Percentiles rank a stretch among this genome's conserved stretches.
phyloP scores from a whole-genome alignment of 2,797 vertebrate species.

The Okamejei kenojei region DNA sequence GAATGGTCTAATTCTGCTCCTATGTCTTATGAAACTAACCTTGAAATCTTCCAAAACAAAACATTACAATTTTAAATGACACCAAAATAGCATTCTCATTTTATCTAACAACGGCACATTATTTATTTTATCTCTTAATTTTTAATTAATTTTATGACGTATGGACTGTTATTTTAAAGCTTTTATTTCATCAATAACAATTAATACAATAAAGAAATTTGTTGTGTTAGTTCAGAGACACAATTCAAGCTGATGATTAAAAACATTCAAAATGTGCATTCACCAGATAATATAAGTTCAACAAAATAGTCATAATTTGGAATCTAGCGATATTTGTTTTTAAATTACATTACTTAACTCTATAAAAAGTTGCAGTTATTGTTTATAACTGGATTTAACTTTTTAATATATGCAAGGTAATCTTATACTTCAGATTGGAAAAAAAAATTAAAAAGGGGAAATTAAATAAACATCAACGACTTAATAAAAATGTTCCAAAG shows the following conservation, averaged over 20 bases:
- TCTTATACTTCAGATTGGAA: not conserved
- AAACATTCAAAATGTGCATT: not conserved
- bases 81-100: not conserved
- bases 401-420: slow-evolving; percentile 29
- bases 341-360: not conserved
- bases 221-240: not conserved
- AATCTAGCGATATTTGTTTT: not conserved
- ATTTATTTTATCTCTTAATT: not conserved
- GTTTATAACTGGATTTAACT: not conserved
- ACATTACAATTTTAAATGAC: not conserved
- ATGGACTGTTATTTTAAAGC: not conserved
- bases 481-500: not conserved
- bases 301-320: not conserved
- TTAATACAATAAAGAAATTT: not conserved
- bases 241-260: not conserved
- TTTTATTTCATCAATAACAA: not conserved
- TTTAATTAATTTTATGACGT: not conserved
- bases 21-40: no score
- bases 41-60: not conserved
- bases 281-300: not conserved
- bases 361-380: not conserved
- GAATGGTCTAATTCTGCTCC: no score
- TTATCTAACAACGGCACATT: not conserved
- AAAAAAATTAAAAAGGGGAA: not conserved
- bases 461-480: not conserved